Base-by-base conservation (phyloP, 2,888 invertebrate genomes). In the Drosophila paranaensis region DNA sequence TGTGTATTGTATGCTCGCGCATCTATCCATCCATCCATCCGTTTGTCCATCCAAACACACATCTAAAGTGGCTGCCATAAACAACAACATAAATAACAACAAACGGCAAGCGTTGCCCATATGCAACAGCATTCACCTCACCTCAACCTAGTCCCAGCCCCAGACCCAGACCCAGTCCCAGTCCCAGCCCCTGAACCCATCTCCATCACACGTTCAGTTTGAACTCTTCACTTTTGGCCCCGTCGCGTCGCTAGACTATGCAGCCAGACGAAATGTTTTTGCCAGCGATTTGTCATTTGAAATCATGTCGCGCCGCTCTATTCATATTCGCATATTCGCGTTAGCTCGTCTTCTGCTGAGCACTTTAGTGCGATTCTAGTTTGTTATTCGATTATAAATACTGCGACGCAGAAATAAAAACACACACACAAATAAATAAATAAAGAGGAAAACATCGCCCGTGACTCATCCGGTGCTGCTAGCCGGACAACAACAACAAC, bases 271-370 rank as follows among this genome's bases (percentile, higher is more conserved):
- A 67, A 74, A 61, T 79, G 68, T 70, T 56, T 63, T 69, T 60
- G 66, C 55, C 72, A 64, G 71, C 68, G 81, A 75, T 86, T 88
- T 83, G 88, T 82, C 86, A 85, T 88, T 77, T 68, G 35, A 68
- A 72, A 76, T 69, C 63, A 60, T 58, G 60, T 51, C 60, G 25
- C 57, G 63, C 11, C 16, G 39, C 68, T 50, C 46, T 1, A 6
- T 45, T 60, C 56, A 20, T 16, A 16, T 35, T 55, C 40, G 3
- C 50, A 27, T n/a, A n/a, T 27, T 55, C 40, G 2, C 8, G 6
- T 56, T 13, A 5, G n/a, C 20, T 40, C n/a, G n/a, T 9, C 20
- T 37, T 33, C 20, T 53, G 10, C 33, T 62, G 14, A 35, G 48
- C 13, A 57, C n/a, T 48, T 55, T 14, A 64, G 25, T 33, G 40